Conservation (phyloP, 1,140 invertebrate species). For the Gerris buenoi region DNA sequence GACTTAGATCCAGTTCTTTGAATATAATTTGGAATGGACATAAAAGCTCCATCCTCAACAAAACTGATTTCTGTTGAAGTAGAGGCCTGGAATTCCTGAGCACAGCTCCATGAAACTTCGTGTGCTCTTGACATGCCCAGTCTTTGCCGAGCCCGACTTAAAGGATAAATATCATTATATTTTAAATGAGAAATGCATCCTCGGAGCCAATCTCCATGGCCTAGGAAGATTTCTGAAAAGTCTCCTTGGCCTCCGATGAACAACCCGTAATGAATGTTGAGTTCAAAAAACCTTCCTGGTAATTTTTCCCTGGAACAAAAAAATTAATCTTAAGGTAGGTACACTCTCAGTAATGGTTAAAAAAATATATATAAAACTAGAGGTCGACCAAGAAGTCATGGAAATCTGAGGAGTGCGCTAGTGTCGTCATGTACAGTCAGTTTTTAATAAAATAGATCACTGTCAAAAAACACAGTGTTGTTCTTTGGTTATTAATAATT, state of each 20-base stretch:
- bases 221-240: constrained; percentile 75
- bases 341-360: too few species aligned
- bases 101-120: constrained; percentile 77
- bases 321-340: too few species aligned
- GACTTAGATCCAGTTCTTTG: constrained; percentile 45
- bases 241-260: constrained; percentile 79
- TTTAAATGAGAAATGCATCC: constrained; percentile 80
- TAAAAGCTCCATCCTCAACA: constrained; percentile 60
- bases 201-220: constrained; percentile 72
- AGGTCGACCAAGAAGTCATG: too few species aligned
- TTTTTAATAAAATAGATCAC: too few species aligned
- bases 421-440: too few species aligned
- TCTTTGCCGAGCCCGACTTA: constrained; percentile 57
- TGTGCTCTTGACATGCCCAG: constrained; percentile 40
- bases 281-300: constrained; percentile 66
- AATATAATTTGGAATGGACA: constrained; percentile 45
- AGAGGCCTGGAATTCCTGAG: constrained; percentile 74
- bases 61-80: constrained; percentile 69
- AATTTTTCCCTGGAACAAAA: constrained; percentile 42
- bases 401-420: too few species aligned
- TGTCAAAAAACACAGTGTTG: too few species aligned
- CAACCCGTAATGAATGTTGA: constrained; percentile 85
- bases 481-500: too few species aligned
- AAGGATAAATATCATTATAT: constrained; percentile 73
- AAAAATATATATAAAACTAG: too few species aligned